Evolutionary conservation across 2,888 invertebrate genomes (phyloP), one percentile per base, ranked within the genome.

Genomic region (Pantelozetes paolii): DNA sequence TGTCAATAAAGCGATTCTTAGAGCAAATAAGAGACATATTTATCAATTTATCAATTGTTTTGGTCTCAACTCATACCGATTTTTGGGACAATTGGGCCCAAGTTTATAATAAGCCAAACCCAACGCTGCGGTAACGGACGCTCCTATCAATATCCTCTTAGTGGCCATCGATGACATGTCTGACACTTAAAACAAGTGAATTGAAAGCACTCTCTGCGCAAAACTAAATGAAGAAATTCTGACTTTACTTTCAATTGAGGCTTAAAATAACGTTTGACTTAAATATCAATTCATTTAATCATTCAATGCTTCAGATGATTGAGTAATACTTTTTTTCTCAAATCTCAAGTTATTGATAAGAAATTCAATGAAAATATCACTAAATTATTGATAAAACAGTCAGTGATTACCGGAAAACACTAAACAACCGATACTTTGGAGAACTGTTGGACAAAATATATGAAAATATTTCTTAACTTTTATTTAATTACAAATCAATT

Each of bases 141-240:
- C 64, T 36, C 64, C 64, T 64, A 64, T 64, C 6, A 64, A 30
- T 11, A 64, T 36, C 64, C 20, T 36, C 26, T 36, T 64, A 36
- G 18, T 20, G 32, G 64, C 64, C 32, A 64, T 64, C n/a, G 36
- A 64, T 64, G 64, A n/a, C 36, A 64, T 64, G n/a, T n/a, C n/a
- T n/a, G n/a, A n/a, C n/a, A n/a, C n/a, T n/a, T n/a, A n/a, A n/a
- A n/a, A 36, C 8, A 36, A 28, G 36, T 57, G 36, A 36, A 9
- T 36, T 3, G n/a, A 26, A 15, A 32, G 64, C 36, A 64, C 18
- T 64, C 18, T n/a, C 32, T 64, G 64, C 64, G 64, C 64, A 64
- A 64, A 64, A 64, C 64, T 64, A 28, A 5, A 36, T 20, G 11
- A n/a, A n/a, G 6, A 20, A 50, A 20, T 50, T 32, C 30, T 28